These are phyloP conservation scores for Ecliptopera silaceata DNA, from an alignment of 2,888 invertebrate genomes.

Conservation along the genomic window DNA sequence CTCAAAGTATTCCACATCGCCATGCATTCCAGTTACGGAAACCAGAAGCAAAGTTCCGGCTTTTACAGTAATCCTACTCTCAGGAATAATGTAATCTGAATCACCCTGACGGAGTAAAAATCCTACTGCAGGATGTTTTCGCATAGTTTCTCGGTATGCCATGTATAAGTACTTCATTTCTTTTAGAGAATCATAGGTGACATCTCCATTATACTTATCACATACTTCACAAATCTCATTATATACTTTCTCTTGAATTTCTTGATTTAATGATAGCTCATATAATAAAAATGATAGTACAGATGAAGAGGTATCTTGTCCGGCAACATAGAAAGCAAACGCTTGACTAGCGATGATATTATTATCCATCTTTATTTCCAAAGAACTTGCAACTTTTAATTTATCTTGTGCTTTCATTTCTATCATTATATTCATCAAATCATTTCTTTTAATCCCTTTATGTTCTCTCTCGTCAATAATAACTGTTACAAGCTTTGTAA, in stretches of 20 bases:
- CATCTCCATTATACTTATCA: constrained; percentile 30
- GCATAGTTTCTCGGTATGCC: constrained; percentile 45
- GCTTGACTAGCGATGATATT: constrained; percentile 49
- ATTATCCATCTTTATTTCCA: constrained; percentile 49
- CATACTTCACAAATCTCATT: constrained; percentile 35
- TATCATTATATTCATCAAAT: constrained; percentile 54
- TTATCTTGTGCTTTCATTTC: constrained; percentile 50
- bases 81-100: constrained; percentile 34
- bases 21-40: constrained; percentile 40
- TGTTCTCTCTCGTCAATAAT: constrained; percentile 17
- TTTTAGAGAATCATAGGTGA: constrained; percentile 45
- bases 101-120: constrained; percentile 19
- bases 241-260: constrained; percentile 36
- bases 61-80: constrained; percentile 37
- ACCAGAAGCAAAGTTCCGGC: constrained; percentile 39
- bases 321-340: constrained; percentile 55
- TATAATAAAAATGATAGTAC: constrained; percentile 44
- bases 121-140: constrained; percentile 41
- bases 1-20: constrained; percentile 48
- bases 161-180: constrained; percentile 54
- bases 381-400: constrained; percentile 33
- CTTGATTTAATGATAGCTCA: constrained; percentile 38
- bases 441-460: constrained; percentile 40
- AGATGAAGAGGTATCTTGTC: constrained; percentile 63
- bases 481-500: constrained; percentile 15